phyloP scores from a whole-genome alignment of 2,113 vertebrate species.

The Enhydra lutris region DNA sequence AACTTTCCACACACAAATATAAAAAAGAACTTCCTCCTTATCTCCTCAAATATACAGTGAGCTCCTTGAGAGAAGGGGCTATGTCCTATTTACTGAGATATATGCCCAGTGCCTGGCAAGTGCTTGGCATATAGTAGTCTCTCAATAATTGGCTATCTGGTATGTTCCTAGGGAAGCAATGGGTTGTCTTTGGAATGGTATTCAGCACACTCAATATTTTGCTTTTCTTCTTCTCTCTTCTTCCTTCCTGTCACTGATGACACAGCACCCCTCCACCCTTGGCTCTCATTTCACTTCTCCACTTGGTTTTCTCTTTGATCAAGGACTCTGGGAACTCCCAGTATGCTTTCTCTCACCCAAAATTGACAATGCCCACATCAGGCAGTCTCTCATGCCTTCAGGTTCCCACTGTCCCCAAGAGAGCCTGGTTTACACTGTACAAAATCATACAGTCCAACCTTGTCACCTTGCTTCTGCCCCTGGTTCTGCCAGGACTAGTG shows the following conservation, averaged over 20 bases:
- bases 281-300: neutral
- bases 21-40: neutral
- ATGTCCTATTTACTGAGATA: neutral
- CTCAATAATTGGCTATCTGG: neutral
- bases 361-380: neutral
- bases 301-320: neutral
- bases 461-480: constrained; percentile 37
- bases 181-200: neutral
- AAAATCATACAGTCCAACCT: constrained; percentile 3
- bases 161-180: neutral
- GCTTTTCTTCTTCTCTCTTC: neutral
- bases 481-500: constrained; percentile 8
- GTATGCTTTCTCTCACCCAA: neutral
- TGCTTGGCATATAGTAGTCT: neutral
- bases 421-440: neutral
- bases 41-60: neutral
- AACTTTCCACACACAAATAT: neutral
- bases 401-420: neutral
- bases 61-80: neutral
- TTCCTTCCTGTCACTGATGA: neutral
- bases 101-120: neutral
- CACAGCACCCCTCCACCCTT: neutral
- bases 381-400: neutral
- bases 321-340: neutral
- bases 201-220: neutral